These are phyloP conservation scores for Patella ulyssiponensis DNA, from an alignment of 2,888 invertebrate genomes.

Conservation along the genomic window DNA sequence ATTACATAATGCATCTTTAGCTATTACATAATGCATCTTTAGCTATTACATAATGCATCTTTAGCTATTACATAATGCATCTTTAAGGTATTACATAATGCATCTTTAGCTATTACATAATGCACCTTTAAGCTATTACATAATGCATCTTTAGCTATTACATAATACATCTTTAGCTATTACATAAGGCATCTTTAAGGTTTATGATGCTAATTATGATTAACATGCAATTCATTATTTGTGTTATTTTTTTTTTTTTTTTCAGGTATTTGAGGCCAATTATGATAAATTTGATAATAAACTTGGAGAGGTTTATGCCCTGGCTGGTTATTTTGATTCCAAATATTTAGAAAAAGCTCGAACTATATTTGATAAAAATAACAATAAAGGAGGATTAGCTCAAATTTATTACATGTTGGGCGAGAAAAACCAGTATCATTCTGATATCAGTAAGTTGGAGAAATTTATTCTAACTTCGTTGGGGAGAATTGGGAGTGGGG, in stretches of 20 bases:
- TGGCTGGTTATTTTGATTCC: conserved; percentile 45
- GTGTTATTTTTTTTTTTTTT: not conserved
- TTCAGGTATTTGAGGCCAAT: not conserved
- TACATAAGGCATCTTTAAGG: no score
- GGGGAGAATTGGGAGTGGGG: no score
- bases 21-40: no score
- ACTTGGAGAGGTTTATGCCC: conserved; percentile 38
- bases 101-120: no score
- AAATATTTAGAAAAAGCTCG: conserved; percentile 33
- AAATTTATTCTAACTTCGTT: not conserved
- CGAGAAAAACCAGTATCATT: conserved; percentile 48
- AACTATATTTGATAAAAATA: conserved; percentile 37
- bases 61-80: no score
- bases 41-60: no score
- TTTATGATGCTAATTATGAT: no score
- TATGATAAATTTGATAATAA: conserved; percentile 28
- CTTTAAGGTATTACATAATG: no score
- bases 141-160: no score
- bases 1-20: no score
- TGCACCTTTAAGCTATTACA: no score
- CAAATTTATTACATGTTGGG: conserved; percentile 46
- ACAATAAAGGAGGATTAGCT: conserved; percentile 43
- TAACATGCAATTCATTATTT: not conserved
- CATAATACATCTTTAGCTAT: no score
- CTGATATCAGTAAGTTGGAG: conserved; percentile 40